Percentiles rank a stretch among this genome's conserved stretches.
These are phyloP conservation scores for Artemia franciscana DNA, from an alignment of 1,140 invertebrate species.

Conservation along the genomic window DNA sequence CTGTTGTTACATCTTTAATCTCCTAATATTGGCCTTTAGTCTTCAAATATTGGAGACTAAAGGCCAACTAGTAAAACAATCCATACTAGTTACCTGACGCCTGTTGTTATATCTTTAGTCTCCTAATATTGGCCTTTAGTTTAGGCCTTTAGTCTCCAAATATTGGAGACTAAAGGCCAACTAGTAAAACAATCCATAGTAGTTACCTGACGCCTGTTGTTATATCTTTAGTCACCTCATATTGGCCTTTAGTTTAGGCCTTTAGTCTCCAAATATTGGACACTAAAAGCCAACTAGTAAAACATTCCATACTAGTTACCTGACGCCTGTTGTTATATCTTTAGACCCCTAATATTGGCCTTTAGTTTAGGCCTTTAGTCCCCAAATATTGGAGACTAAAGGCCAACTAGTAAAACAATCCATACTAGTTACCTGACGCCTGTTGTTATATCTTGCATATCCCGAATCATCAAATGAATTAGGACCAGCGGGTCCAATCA, in stretches of 20 bases:
- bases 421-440: conserved; percentile 37
- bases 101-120: too few species aligned
- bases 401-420: background rate
- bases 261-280: background rate
- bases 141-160: too few species aligned
- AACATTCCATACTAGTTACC: background rate
- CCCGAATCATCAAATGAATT: conserved; percentile 64
- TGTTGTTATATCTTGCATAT: conserved; percentile 74
- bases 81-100: too few species aligned
- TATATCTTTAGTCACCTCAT: too few species aligned
- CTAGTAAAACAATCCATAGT: too few species aligned
- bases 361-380: background rate
- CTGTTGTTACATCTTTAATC: too few species aligned
- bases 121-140: too few species aligned
- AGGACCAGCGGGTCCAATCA: conserved; percentile 77
- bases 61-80: too few species aligned
- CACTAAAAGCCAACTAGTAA: background rate
- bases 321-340: background rate
- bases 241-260: background rate
- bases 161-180: too few species aligned
- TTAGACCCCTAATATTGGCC: background rate
- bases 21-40: too few species aligned
- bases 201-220: too few species aligned
- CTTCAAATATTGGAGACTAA: too few species aligned
- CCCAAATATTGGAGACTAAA: background rate